These are phyloP conservation scores for Drosophila prolongata DNA, from an alignment of 2,888 invertebrate genomes.

Conservation along the genomic window DNA sequence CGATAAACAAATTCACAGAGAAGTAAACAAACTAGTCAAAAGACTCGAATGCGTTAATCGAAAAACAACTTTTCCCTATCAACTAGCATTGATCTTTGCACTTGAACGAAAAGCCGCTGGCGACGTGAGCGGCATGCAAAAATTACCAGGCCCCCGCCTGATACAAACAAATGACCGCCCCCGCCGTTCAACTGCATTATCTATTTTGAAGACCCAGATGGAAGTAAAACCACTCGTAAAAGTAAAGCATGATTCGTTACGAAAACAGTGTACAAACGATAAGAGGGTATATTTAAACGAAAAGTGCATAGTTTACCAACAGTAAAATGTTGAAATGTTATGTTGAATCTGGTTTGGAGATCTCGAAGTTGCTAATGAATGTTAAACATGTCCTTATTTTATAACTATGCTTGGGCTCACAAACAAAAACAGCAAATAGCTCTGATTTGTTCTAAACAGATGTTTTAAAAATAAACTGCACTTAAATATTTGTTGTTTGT, in stretches of 20 bases:
- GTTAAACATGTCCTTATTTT: too few relatives aligned
- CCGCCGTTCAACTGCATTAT: conserved; percentile 14
- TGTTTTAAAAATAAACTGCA: too few relatives aligned
- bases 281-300: background rate
- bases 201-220: conserved; percentile 12
- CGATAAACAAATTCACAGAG: conserved; percentile 51
- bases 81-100: conserved; percentile 59
- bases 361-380: too few relatives aligned
- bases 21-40: conserved; percentile 60
- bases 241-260: conserved; percentile 16
- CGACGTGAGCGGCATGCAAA: conserved; percentile 30
- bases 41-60: conserved; percentile 29
- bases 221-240: conserved; percentile 16
- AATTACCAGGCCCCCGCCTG: conserved; percentile 17
- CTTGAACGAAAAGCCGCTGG: conserved; percentile 32
- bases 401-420: too few relatives aligned
- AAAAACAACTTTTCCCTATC: conserved; percentile 50
- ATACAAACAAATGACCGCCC: conserved; percentile 12
- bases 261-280: conserved; percentile 10
- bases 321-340: too few relatives aligned
- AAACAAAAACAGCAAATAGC: too few relatives aligned
- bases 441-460: too few relatives aligned
- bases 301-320: too few relatives aligned
- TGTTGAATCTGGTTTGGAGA: background rate
- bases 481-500: too few relatives aligned